Evolutionary conservation across 2,797 vertebrate genomes (phyloP).

Genomic region (Rhynchotus rufescens): DNA sequence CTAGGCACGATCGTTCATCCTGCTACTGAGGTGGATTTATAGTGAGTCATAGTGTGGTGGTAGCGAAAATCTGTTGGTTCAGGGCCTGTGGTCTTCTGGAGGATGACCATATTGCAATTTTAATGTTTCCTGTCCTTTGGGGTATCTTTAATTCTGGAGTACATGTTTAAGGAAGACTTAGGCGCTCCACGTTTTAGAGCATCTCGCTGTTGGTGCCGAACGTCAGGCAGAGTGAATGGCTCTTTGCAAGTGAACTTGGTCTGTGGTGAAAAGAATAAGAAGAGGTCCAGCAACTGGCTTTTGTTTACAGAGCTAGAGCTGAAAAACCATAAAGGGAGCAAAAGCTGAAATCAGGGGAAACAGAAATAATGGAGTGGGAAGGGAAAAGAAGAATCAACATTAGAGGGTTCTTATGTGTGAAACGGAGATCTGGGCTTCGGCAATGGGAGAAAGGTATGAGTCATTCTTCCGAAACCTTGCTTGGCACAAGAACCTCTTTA

Average conservation of each 20-base stretch:
- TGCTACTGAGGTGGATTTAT: constrained; percentile 31
- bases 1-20: not conserved
- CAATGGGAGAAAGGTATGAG: not conserved
- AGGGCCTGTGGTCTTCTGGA: constrained; percentile 54
- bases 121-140: constrained; percentile 18
- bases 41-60: constrained; percentile 15
- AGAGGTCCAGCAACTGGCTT: constrained; percentile 60
- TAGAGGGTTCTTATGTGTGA: not conserved
- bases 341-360: constrained; percentile 52
- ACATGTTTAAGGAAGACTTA: constrained; percentile 24
- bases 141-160: constrained; percentile 54
- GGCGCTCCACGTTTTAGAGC: not conserved
- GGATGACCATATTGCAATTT: constrained; percentile 33
- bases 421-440: not conserved
- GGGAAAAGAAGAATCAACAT: not conserved
- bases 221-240: constrained; percentile 36
- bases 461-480: constrained; percentile 7
- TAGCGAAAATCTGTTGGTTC: constrained; percentile 24
- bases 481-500: not conserved
- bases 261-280: constrained; percentile 56
- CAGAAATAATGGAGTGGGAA: constrained; percentile 20
- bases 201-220: constrained; percentile 45
- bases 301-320: constrained; percentile 67
- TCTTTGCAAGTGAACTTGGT: constrained; percentile 58
- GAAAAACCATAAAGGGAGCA: constrained; percentile 59